A percentile compares a stretch with the other conserved stretches of the same genome.
Conservation (phyloP, 2,888 invertebrate species). For the Epistrophe grossulariae region DNA sequence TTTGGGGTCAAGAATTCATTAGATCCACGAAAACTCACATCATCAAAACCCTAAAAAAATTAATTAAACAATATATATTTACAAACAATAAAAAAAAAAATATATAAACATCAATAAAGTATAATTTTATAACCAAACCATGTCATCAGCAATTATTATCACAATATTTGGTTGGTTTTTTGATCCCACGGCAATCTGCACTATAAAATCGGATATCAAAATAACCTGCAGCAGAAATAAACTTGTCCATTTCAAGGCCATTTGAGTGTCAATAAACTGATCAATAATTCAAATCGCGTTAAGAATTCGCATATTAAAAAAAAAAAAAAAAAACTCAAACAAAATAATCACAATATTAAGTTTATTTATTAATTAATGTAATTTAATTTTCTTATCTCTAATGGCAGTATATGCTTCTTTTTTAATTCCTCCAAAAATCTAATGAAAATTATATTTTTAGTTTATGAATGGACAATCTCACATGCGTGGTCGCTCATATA, state of each 20-base stretch:
- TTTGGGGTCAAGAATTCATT: conserved; percentile 95
- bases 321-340: no score
- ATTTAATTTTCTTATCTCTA: neutral
- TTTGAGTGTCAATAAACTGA: conserved; percentile 29
- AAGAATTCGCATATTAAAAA: neutral
- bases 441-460: no score
- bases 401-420: no score
- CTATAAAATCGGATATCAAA: conserved; percentile 73
- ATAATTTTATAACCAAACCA: conserved; percentile 88
- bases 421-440: no score
- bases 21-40: conserved; percentile 95
- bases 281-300: neutral
- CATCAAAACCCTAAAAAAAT: conserved; percentile 95
- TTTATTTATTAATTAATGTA: no score
- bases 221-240: neutral
- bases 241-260: conserved; percentile 14
- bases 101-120: neutral
- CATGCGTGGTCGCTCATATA: no score
- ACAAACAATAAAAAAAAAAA: no score
- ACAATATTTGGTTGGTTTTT: conserved; percentile 87
- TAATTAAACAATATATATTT: no score
- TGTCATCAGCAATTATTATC: conserved; percentile 92
- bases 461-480: no score
- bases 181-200: conserved; percentile 78
- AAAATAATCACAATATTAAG: no score